Percentiles rank a stretch among this genome's conserved stretches.
Evolutionary conservation across 2,113 vertebrate genomes (phyloP).

Genomic region (Riparia riparia): DNA sequence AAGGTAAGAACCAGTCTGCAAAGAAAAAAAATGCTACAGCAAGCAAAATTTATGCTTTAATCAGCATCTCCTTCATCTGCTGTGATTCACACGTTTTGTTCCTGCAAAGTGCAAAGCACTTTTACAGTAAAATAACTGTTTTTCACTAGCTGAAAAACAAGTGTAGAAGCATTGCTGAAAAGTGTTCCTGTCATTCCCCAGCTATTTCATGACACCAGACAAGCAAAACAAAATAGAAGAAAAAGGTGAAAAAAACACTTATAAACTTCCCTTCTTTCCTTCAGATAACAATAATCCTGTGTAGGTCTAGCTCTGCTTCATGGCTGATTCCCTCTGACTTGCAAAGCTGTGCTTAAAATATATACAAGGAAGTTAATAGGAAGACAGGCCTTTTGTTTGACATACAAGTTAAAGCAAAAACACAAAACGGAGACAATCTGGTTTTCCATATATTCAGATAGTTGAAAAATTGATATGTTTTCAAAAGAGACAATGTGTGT

Average conservation of each 20-base stretch:
- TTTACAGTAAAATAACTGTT: background rate
- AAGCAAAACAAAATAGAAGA: background rate
- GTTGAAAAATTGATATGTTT: background rate
- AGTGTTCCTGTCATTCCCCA: background rate
- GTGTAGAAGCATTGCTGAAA: background rate
- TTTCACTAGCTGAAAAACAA: background rate
- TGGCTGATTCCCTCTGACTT: background rate
- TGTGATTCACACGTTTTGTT: constrained; percentile 14
- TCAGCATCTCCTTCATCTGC: constrained; percentile 39
- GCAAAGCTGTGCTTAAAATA: background rate
- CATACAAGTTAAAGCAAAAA: background rate
- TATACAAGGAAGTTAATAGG: background rate
- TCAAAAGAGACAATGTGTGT: background rate
- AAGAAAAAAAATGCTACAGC: background rate
- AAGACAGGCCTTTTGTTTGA: background rate
- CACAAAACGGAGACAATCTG: background rate
- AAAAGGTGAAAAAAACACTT: background rate
- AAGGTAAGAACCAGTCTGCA: background rate
- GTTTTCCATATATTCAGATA: background rate
- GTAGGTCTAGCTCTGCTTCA: background rate
- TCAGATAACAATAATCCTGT: background rate
- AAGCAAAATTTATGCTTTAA: constrained; percentile 44
- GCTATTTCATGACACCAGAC: background rate
- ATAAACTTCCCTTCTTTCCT: background rate
- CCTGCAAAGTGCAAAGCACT: background rate